phyloP scores from a whole-genome alignment of 2,113 vertebrate genomes.

The Lycocorax pyrrhopterus region DNA sequence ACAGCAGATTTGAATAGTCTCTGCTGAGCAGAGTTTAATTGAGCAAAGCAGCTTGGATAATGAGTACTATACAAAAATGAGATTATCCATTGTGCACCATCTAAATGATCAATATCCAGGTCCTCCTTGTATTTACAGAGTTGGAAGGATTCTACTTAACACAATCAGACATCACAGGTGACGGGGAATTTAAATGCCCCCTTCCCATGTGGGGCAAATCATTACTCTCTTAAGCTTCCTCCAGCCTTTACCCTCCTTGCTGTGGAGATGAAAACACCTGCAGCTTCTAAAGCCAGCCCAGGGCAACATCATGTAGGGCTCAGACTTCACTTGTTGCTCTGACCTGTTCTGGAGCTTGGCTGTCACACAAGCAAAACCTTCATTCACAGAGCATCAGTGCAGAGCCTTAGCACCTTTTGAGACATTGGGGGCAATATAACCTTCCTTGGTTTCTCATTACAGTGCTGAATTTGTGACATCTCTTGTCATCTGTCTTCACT shows the following conservation, averaged over 20 bases:
- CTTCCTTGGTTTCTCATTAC: not conserved
- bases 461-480: not conserved
- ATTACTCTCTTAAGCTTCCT: not conserved
- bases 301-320: too few species aligned
- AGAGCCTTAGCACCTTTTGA: not conserved
- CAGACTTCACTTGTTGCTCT: not conserved
- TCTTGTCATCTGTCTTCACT: not conserved
- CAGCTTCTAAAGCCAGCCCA: not conserved
- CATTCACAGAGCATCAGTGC: not conserved
- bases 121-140: not conserved
- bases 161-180: not conserved
- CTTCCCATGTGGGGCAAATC: not conserved
- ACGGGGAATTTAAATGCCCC: not conserved
- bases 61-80: not conserved
- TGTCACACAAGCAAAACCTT: not conserved
- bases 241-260: not conserved
- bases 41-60: slow-evolving; percentile 6
- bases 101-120: not conserved
- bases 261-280: not conserved
- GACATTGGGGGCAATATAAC: not conserved
- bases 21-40: slow-evolving; percentile 42
- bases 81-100: not conserved
- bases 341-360: not conserved
- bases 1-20: slow-evolving; percentile 42
- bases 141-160: not conserved